Evolutionary conservation across 1,140 invertebrate genomes (phyloP), one percentile per base, ranked within the genome.

Genomic region (Callitettix versicolor): DNA sequence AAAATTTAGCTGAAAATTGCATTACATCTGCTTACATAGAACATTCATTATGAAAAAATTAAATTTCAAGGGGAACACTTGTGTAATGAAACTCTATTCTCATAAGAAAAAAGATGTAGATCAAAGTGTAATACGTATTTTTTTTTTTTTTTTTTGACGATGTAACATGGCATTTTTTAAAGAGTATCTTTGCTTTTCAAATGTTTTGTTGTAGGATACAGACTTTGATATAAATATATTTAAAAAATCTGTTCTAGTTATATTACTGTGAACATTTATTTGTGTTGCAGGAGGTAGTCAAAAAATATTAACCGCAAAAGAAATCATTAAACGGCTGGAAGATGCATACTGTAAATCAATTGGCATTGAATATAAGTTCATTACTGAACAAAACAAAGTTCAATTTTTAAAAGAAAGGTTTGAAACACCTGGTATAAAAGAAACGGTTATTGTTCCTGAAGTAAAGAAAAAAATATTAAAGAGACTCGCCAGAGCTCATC

Each of bases 331-430:
- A 36, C 30, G 44, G 11, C 24, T 55, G n/a, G 46, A 55, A 11
- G 30, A 22, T 1, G 53, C 53, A 20, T 55, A 52, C 26, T 52
- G 49, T 18, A 30, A 30, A 11, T 44, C 30, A 1, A 53, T 52
- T 22, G 56, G 56, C 3, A 17, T 57, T 24, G 56, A 57, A 38
- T 57, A 52, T 17, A 57, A n/a, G 40, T 41, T 53, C 40, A 33
- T 57, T 3, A 15, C 11, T 3, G 33, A 43, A 11, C 1, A 46
- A 38, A 33, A 53, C 11, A 26, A 33, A 30, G 7, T 9, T 11
- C 12, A 42, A 3, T 54, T 41, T 22, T 44, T 54, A 7, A 20
- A 40, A 14, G 38, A 54, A n/a, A 41, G 41, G 15, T 42, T 54
- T 43, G 52, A 54, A 54, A 15, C 38, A 15, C 38, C 24, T 43